These are phyloP conservation scores for Epirrita christyi DNA, from an alignment of 2,888 invertebrate species.

Conservation along the genomic window DNA sequence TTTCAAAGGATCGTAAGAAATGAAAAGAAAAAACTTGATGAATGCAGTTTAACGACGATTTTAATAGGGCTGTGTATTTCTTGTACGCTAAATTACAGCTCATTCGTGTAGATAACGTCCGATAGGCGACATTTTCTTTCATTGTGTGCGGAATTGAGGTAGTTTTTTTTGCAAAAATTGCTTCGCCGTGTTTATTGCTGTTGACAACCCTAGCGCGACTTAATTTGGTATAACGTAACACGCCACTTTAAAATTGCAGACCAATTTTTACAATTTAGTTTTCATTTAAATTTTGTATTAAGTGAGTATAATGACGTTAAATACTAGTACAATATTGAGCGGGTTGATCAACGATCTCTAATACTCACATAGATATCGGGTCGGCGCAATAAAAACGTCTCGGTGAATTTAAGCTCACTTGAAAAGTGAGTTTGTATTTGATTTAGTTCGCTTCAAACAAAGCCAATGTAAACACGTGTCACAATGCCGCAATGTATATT, in stretches of 20 bases:
- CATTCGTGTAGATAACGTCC: slow-evolving; percentile 50
- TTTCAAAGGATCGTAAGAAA: slow-evolving; percentile 56
- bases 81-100: slow-evolving; percentile 60
- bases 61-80: slow-evolving; percentile 63
- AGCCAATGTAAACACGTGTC: too few species aligned
- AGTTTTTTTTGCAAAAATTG: slow-evolving; percentile 46
- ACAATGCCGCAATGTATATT: too few species aligned
- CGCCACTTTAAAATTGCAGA: slow-evolving; percentile 33
- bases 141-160: slow-evolving; percentile 44
- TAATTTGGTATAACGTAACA: slow-evolving; percentile 42
- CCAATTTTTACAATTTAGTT: slow-evolving; percentile 15
- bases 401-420: too few species aligned
- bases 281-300: slow-evolving; percentile 11
- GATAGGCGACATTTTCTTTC: slow-evolving; percentile 51
- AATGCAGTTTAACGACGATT: slow-evolving; percentile 62
- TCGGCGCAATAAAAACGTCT: too few species aligned
- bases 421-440: too few species aligned
- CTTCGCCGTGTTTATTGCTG: slow-evolving; percentile 45
- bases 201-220: slow-evolving; percentile 48
- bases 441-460: too few species aligned
- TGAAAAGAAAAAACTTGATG: slow-evolving; percentile 55
- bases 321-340: slow-evolving; percentile 15
- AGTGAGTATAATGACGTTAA: slow-evolving; percentile 5
- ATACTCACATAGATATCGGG: too few species aligned
- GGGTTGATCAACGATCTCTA: too few species aligned